These are phyloP conservation scores for Wiebesia pumilae DNA, from an alignment of 1,140 invertebrate genomes.

Conservation along the genomic window DNA sequence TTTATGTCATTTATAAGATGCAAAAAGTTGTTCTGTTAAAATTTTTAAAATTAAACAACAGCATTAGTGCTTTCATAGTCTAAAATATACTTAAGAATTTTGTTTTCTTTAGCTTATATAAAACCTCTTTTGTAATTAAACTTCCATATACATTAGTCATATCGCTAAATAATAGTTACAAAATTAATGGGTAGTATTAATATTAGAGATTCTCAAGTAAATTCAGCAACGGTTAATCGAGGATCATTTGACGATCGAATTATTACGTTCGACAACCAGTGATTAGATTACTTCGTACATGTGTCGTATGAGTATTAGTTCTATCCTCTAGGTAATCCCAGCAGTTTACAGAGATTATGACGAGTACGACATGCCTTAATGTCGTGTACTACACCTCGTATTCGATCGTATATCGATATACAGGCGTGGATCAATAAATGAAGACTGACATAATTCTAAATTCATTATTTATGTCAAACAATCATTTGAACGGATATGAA, in stretches of 20 bases:
- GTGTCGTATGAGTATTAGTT: neutral
- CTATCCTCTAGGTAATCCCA: slow-evolving; percentile 11
- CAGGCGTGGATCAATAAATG: slow-evolving; percentile 17
- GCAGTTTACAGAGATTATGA: slow-evolving; percentile 49
- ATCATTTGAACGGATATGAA: neutral
- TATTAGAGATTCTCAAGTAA: neutral
- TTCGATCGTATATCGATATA: neutral
- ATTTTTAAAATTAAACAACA: no score
- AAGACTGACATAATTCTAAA: slow-evolving; percentile 10
- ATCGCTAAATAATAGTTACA: no score
- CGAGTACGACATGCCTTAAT: slow-evolving; percentile 39
- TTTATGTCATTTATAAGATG: no score
- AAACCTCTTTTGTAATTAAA: no score
- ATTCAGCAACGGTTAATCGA: neutral
- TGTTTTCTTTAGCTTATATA: no score
- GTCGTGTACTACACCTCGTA: slow-evolving; percentile 22
- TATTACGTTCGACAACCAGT: neutral
- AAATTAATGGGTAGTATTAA: no score
- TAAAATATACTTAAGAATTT: no score
- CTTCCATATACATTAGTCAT: no score
- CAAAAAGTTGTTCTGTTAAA: no score
- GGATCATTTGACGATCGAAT: neutral
- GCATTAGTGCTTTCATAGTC: no score
- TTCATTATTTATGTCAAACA: slow-evolving; percentile 40
- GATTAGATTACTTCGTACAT: slow-evolving; percentile 25